Evolutionary conservation across 2,797 vertebrate genomes (phyloP).

Genomic region (Acanthis flammea): DNA sequence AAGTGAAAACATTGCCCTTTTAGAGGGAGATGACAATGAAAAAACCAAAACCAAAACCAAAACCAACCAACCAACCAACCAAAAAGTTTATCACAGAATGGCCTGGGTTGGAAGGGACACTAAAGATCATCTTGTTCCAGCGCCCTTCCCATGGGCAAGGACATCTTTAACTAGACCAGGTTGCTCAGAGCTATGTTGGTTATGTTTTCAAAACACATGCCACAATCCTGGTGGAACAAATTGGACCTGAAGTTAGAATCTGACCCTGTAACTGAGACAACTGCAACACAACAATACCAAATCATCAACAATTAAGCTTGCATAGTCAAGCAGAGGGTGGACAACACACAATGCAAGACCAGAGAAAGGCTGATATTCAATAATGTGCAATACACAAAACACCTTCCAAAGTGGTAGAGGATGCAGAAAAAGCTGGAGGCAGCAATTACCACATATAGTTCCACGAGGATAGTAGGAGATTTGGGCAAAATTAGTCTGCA

Average conservation of each 20-base stretch:
- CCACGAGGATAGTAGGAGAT: background rate
- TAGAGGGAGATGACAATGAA: background rate
- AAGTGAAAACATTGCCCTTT: background rate
- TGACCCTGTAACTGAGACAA: background rate
- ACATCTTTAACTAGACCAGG: background rate
- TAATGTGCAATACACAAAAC: background rate
- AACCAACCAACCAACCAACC: background rate
- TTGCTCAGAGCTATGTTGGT: background rate
- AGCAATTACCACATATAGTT: background rate
- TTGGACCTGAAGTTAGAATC: background rate
- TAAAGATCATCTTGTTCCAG: background rate
- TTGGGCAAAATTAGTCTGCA: background rate
- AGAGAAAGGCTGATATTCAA: background rate
- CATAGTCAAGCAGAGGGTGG: background rate
- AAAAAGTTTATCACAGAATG: background rate
- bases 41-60: background rate
- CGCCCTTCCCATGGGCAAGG: fast-evolving
- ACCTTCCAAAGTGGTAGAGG: background rate
- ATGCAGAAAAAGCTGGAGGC: background rate
- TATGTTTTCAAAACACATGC: background rate
- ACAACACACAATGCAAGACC: background rate
- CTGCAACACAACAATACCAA: background rate
- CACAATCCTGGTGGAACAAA: background rate
- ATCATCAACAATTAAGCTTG: background rate
- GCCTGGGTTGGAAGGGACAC: background rate